Base-by-base conservation (phyloP, 2,888 invertebrate species). In the Ectobius pallidus region DNA sequence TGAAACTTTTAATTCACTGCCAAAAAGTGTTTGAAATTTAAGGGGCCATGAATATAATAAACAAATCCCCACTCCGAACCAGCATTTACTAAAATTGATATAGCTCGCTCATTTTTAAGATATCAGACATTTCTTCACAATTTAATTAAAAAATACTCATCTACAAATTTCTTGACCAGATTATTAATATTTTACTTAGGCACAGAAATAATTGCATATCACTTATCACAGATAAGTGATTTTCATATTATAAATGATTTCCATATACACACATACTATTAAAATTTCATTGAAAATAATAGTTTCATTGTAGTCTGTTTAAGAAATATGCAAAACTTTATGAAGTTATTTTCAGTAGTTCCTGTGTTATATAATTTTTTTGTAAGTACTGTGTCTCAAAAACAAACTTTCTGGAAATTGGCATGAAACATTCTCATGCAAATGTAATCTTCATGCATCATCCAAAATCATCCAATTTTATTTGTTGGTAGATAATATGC, bases 31-130 rank as follows among this genome's bases (percentile, higher is more conserved):
- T 34, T 34, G 6, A 34, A 34, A 7, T 34, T 7, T 7, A 34
- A 11, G 34, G 34, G 34, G 34, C 3, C 46, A 7, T n/a, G 3
- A 46, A 46, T 46, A 4, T 7, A 46, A n/a, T 3, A n/a, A 46
- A 11, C 7, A 46, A 46, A 46, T 4, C 11, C 11, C 4, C 46
- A 11, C 11, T 46, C 39, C 14, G 7, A 14, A 6, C 6, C n/a
- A 46, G 46, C 16, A 46, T 46, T 46, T 46, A 3, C 46, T 46
- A 46, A 46, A 46, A 46, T 46, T 46, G 46, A 46, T 46, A 46
- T 46, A 34, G 11, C 46, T 46, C 46, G 18, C 11, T n/a, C 11
- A 46, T 7, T 46, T 14, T 46, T n/a, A 46, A 46, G 46, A 46
- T 46, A 11, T 46, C 11, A 34, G 6, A 34, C 6, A 34, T 7